Evolutionary conservation across 2,888 invertebrate genomes (phyloP).

Genomic region (Ectemnius continuus): DNA sequence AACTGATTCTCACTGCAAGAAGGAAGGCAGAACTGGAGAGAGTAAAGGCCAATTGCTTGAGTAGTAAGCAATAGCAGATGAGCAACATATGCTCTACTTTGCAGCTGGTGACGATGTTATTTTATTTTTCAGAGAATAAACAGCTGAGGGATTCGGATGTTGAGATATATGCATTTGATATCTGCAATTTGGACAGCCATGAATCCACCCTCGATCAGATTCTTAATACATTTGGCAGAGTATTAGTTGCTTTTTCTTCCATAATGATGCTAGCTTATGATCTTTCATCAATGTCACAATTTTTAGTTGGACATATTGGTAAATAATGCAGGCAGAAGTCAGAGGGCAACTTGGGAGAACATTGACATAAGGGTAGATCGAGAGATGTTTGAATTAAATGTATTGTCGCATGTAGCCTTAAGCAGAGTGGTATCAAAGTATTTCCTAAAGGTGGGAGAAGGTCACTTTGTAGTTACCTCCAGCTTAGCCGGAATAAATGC

Average conservation of each 20-base stretch:
- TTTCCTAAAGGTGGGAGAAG: conserved; percentile 80
- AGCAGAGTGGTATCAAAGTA: conserved; percentile 85
- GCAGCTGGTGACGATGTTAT: no score
- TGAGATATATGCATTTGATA: conserved; percentile 84
- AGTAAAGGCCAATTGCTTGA: conserved; percentile 84
- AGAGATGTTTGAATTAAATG: conserved; percentile 88
- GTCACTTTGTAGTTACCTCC: conserved; percentile 87
- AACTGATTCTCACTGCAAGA: conserved; percentile 85
- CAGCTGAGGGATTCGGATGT: conserved; percentile 81
- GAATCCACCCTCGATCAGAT: conserved; percentile 82
- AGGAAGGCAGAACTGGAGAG: conserved; percentile 82
- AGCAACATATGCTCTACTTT: neutral
- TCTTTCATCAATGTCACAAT: neutral
- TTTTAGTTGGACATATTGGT: conserved; percentile 85
- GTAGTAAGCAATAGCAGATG: conserved; percentile 55
- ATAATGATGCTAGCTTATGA: neutral
- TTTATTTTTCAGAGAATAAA: conserved; percentile 50
- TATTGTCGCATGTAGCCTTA: conserved; percentile 85
- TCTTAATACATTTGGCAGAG: conserved; percentile 83
- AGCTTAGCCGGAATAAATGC: conserved; percentile 86
- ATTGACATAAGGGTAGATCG: conserved; percentile 86
- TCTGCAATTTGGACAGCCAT: conserved; percentile 82
- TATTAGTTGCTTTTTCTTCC: conserved; percentile 53
- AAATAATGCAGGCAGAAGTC: conserved; percentile 90
- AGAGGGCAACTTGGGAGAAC: conserved; percentile 84